Conservation (phyloP, 1,140 invertebrate species). For the Colletes latitarsis region DNA sequence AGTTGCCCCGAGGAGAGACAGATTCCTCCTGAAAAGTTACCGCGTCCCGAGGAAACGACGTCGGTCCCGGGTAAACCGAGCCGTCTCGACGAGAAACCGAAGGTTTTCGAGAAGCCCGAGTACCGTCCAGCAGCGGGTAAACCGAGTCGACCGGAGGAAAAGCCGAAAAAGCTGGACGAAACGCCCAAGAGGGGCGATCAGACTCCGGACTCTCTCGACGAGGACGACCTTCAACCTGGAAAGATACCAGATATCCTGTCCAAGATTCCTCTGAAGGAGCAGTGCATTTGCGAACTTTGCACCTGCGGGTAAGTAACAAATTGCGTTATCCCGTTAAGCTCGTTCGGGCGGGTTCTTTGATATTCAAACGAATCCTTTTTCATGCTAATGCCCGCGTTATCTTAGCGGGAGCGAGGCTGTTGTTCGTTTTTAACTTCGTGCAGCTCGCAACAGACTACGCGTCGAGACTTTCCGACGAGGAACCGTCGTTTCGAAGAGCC, state of each 20-base stretch:
- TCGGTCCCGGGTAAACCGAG: conserved; percentile 58
- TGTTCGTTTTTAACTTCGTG: too few species aligned
- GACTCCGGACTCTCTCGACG: conserved; percentile 69
- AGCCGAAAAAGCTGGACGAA: conserved; percentile 51
- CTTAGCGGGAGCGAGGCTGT: too few species aligned
- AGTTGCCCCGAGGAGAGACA: conserved; percentile 21
- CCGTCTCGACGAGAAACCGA: conserved; percentile 41
- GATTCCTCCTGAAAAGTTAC: neutral
- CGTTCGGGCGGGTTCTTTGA: neutral
- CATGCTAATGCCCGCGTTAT: neutral
- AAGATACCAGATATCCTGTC: conserved; percentile 68
- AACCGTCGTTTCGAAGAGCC: too few species aligned
- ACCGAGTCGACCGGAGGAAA: conserved; percentile 57
- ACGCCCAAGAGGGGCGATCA: conserved; percentile 70
- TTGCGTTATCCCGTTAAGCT: neutral
- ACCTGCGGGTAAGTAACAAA: conserved; percentile 92
- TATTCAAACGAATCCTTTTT: neutral
- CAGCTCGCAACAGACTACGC: too few species aligned
- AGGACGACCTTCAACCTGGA: conserved; percentile 37
- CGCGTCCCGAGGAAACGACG: conserved; percentile 22
- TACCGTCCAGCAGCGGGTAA: conserved; percentile 60
- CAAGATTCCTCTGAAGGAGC: conserved; percentile 84
- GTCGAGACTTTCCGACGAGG: too few species aligned
- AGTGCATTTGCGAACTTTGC: conserved; percentile 94
- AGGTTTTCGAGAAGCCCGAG: conserved; percentile 44